Base-by-base conservation (phyloP, 2,888 invertebrate genomes). In the Drosophila fulvimacula region DNA sequence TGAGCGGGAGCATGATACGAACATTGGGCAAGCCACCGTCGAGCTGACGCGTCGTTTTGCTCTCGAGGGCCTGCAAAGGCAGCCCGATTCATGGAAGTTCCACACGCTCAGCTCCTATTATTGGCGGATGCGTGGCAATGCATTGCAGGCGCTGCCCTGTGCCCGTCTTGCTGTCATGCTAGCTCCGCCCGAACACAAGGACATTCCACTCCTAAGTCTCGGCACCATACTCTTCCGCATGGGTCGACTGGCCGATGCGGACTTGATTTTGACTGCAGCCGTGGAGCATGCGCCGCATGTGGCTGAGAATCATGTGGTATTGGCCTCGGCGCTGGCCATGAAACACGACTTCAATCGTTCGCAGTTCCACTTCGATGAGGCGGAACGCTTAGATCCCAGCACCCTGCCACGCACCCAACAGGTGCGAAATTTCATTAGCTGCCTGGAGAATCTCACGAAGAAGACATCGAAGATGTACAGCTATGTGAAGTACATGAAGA, bases 401-500 rank as follows among this genome's bases (percentile, higher is more conserved):
- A 90, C 91, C 4, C 73, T 90, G 61, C 89, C 91, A 10, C 88
- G 90, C 38, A 90, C 91, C 0, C 80, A 90, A 32, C 90, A 90
- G 61, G 80, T 92, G 27, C 89, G 91, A 6, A 90, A 91, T 39
- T 92, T 91, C 57, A 91, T 92, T 3, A 81, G 79, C 10, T 92
- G 92, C 55, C 60, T 92, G 49, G 91, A 92, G 59, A 92, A 91
- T 57, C 81, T 91, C 9, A 90, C 91, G 19, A 89, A 89, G 62
- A 91, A 91, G 67, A 91, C 90, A 13, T 83, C 90, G 5, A 90
- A 91, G 66, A 90, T 91, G 83, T 90, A 91, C 57, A 92, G 92
- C 70, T 92, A 92, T 60, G 91, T 91, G n/a, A 92, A 92, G 67
- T 92, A 91, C 64, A 91, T 92, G 76, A 90, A 91, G 56, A 90